A percentile compares a stretch with the other conserved stretches of the same genome.
Conservation (phyloP, 2,888 invertebrate genomes). For the Troides oblongomaculatus region DNA sequence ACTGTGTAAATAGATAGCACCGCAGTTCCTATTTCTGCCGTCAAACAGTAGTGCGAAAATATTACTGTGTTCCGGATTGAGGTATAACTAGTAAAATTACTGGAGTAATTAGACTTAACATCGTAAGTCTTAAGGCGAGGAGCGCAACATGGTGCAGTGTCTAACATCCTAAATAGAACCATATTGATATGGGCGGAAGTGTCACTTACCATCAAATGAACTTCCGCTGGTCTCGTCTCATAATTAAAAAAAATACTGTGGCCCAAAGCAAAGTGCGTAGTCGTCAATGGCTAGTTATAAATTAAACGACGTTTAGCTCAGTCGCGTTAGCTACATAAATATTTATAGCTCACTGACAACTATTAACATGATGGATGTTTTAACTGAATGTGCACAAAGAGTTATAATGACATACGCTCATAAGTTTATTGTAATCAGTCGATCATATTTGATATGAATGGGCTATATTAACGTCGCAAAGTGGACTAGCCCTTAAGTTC, state of each 20-base stretch:
- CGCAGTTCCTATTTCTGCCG: no score
- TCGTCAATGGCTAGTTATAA: background rate
- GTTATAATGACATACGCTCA: background rate
- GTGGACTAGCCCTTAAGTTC: conserved; percentile 46
- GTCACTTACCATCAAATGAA: no score
- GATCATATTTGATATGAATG: background rate
- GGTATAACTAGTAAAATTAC: no score
- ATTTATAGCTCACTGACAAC: background rate
- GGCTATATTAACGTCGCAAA: conserved; percentile 6
- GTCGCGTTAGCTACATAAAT: background rate
- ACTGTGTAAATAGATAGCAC: no score
- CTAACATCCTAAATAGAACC: no score
- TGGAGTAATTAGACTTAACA: no score
- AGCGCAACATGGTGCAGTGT: no score
- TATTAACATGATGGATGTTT: background rate
- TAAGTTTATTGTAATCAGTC: background rate
- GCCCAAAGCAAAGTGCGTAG: background rate
- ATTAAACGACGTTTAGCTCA: background rate
- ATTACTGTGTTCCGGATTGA: no score
- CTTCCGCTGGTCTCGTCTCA: no score
- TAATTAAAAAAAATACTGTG: background rate
- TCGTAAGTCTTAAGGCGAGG: no score
- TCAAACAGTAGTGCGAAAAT: no score
- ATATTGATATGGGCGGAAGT: no score
- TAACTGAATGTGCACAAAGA: background rate